A percentile compares a stretch with the other conserved stretches of the same genome.
These are phyloP conservation scores for Chauna torquata DNA, from an alignment of 2,113 vertebrate species.

Conservation along the genomic window DNA sequence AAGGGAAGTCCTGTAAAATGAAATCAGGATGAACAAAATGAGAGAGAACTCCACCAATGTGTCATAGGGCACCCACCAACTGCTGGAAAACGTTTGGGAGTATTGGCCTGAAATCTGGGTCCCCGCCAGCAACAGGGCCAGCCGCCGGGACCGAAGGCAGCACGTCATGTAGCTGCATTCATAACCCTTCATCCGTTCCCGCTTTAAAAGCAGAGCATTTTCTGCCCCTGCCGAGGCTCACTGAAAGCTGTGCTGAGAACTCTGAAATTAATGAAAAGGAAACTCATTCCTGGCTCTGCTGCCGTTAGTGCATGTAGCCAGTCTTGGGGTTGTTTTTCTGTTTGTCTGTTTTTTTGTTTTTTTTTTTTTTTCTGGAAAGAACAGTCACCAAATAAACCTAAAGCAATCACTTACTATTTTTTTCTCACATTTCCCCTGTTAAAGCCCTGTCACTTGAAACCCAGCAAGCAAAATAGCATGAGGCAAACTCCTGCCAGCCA, in stretches of 20 bases:
- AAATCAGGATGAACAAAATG: background rate
- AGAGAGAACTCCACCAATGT: background rate
- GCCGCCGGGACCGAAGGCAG: too few relatives aligned
- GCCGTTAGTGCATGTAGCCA: background rate
- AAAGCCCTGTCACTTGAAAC: background rate
- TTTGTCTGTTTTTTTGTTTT: too few relatives aligned
- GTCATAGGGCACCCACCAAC: background rate
- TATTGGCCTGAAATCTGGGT: too few relatives aligned
- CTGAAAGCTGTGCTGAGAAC: background rate
- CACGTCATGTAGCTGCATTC: too few relatives aligned
- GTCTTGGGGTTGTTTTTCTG: rapidly evolving
- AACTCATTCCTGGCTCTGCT: background rate
- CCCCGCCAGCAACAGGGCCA: too few relatives aligned
- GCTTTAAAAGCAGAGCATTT: too few relatives aligned
- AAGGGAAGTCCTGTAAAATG: background rate
- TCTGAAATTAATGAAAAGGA: background rate
- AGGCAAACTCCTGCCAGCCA: background rate
- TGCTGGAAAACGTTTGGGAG: background rate
- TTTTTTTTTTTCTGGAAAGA: background rate
- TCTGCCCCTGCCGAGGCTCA: too few relatives aligned
- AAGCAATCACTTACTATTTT: background rate
- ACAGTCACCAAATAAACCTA: background rate
- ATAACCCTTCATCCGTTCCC: too few relatives aligned
- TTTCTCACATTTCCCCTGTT: background rate
- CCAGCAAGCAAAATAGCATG: background rate